Conservation (phyloP, 1,140 invertebrate species). For the Venustaconcha ellipsiformis region DNA sequence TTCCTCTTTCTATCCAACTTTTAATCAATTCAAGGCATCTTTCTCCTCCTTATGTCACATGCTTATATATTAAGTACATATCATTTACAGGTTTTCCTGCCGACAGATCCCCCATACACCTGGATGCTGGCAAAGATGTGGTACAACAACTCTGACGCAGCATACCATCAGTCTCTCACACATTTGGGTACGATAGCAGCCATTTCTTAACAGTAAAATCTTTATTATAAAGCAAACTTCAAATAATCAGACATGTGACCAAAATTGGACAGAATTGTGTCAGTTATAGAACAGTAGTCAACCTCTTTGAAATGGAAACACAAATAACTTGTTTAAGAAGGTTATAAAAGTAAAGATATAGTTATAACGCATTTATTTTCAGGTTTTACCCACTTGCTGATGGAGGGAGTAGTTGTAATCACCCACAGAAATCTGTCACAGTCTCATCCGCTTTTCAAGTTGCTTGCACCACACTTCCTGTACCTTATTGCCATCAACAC, state of each 20-base stretch:
- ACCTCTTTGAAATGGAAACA: too few relatives aligned
- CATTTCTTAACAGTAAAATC: too few relatives aligned
- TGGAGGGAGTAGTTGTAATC: slow-evolving; percentile 70
- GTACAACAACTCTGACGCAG: slow-evolving; percentile 72
- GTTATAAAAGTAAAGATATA: too few relatives aligned
- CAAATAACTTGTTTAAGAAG: too few relatives aligned
- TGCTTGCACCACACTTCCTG: slow-evolving; percentile 71
- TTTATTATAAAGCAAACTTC: too few relatives aligned
- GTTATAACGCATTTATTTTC: slow-evolving; percentile 26
- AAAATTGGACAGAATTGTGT: too few relatives aligned
- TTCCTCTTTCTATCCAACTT: too few relatives aligned
- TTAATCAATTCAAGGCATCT: too few relatives aligned
- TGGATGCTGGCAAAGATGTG: slow-evolving; percentile 73
- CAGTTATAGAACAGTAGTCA: too few relatives aligned
- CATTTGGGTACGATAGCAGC: slow-evolving; percentile 65
- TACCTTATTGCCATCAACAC: slow-evolving; percentile 69
- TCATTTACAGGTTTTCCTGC: slow-evolving; percentile 54
- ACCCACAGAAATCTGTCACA: slow-evolving; percentile 70
- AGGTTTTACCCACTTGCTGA: slow-evolving; percentile 71
- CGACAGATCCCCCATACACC: slow-evolving; percentile 66
- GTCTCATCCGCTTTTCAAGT: slow-evolving; percentile 71
- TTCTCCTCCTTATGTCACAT: too few relatives aligned
- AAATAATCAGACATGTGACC: too few relatives aligned
- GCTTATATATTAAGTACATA: too few relatives aligned
- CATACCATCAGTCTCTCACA: slow-evolving; percentile 70